These are phyloP conservation scores for Mormyrus hasselquistii DNA, from an alignment of 2,797 vertebrate genomes.

Conservation along the genomic window DNA sequence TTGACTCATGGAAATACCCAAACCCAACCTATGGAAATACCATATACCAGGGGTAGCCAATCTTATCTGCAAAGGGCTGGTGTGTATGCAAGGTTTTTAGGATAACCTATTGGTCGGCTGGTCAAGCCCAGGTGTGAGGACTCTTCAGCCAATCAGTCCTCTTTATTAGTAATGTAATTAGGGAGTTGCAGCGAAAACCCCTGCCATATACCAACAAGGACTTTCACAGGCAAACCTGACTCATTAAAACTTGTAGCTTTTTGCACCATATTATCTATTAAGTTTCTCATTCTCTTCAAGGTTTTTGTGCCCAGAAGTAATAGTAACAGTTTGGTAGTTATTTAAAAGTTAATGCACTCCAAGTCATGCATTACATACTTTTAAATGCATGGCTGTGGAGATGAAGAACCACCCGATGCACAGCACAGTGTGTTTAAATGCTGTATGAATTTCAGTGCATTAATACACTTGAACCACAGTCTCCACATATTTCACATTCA, in stretches of 20 bases:
- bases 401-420: neutral
- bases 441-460: neutral
- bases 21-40: neutral
- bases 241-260: neutral
- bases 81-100: too few relatives aligned
- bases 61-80: too few relatives aligned
- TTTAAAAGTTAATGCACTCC: neutral
- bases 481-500: neutral
- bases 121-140: too few relatives aligned
- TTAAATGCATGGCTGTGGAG: neutral
- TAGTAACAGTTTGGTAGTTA: neutral
- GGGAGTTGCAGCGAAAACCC: too few relatives aligned
- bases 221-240: neutral
- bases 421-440: neutral
- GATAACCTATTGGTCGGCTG: too few relatives aligned
- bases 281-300: neutral
- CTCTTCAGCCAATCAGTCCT: too few relatives aligned
- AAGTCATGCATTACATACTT: neutral
- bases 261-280: neutral
- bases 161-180: too few relatives aligned
- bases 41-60: too few relatives aligned
- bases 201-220: neutral
- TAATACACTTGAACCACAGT: neutral
- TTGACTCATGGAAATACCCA: neutral
- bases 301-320: neutral